Conservation (phyloP, 1,140 invertebrate species). For the Paraescarpia echinospica region DNA sequence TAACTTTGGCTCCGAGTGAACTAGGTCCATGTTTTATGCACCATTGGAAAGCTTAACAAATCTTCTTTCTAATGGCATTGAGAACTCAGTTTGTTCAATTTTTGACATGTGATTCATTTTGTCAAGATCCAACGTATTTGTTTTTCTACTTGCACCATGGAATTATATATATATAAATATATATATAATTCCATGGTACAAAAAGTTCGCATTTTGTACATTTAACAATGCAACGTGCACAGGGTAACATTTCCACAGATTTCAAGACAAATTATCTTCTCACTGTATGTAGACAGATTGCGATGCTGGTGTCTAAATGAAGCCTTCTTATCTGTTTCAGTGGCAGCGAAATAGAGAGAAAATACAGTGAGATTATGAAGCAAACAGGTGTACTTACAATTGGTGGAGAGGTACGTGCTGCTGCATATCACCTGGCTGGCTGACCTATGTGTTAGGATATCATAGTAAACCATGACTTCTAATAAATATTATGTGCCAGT, state of each 20-base stretch:
- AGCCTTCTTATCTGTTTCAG: neutral
- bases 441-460: neutral
- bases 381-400: constrained; percentile 84
- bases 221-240: no score
- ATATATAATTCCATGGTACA: no score
- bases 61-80: no score
- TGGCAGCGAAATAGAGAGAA: constrained; percentile 63
- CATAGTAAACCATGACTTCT: neutral
- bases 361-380: constrained; percentile 77
- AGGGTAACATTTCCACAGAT: neutral
- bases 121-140: no score
- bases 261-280: neutral
- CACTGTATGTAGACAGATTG: neutral
- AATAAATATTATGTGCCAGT: neutral
- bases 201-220: no score
- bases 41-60: no score
- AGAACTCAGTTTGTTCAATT: no score
- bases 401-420: constrained; percentile 64
- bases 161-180: no score
- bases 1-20: no score
- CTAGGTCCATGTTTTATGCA: no score
- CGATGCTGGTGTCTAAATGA: neutral
- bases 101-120: no score
- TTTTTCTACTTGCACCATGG: no score
- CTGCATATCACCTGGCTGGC: neutral